Percentiles rank a stretch among this genome's conserved stretches.
phyloP scores from a whole-genome alignment of 2,888 invertebrate species.

The Allolobophora icterica region DNA sequence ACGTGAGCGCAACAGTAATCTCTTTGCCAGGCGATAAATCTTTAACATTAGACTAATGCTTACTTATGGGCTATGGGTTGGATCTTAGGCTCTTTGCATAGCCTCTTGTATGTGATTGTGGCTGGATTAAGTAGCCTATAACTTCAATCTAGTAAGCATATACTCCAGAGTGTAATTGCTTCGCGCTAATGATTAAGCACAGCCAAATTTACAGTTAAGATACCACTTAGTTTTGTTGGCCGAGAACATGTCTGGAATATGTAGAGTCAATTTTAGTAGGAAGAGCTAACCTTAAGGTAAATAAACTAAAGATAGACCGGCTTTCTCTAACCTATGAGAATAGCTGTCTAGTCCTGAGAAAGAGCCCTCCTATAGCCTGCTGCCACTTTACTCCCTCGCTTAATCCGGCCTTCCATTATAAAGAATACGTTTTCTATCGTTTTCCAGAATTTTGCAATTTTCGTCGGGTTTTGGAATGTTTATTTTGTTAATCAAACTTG shows the following conservation, averaged over 20 bases:
- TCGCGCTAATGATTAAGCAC: background rate
- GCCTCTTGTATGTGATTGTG: background rate
- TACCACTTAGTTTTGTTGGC: background rate
- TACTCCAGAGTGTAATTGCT: background rate
- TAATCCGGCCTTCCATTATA: background rate
- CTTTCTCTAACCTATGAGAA: background rate
- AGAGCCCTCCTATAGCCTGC: background rate
- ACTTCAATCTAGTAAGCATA: background rate
- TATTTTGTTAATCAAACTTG: background rate
- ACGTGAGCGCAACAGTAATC: background rate
- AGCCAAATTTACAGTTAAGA: background rate
- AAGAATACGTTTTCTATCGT: background rate
- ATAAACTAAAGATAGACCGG: background rate
- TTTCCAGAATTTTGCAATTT: background rate
- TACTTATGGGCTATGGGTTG: background rate
- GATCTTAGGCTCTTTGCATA: background rate
- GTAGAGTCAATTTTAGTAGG: background rate
- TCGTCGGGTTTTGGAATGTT: background rate
- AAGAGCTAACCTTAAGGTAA: background rate
- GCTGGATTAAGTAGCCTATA: background rate
- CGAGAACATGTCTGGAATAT: background rate
- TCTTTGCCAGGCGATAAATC: background rate
- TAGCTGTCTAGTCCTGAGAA: background rate
- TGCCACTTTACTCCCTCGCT: background rate
- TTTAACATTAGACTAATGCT: background rate